Percentiles rank a stretch among this genome's conserved stretches.
phyloP scores from a whole-genome alignment of 1,140 invertebrate genomes.

The Akabosia matsudoensis region DNA sequence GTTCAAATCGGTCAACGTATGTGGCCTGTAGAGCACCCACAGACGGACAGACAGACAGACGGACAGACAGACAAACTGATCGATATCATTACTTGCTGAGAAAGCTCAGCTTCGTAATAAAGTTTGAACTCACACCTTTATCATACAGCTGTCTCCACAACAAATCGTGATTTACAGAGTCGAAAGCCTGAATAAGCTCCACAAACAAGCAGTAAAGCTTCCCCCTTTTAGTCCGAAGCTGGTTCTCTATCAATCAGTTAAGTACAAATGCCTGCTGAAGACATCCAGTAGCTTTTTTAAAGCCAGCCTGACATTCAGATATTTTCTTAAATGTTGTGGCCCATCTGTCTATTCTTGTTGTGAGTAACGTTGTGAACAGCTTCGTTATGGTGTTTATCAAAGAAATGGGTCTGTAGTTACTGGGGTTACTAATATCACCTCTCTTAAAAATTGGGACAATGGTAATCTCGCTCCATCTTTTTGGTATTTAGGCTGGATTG shows the following conservation, averaged over 20 bases:
- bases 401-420: conserved; percentile 48
- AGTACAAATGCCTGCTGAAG: conserved; percentile 47
- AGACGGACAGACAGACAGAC: too few species aligned
- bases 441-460: conserved; percentile 44
- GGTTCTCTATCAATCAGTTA: conserved; percentile 30
- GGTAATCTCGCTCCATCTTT: conserved; percentile 27
- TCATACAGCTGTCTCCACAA: too few species aligned
- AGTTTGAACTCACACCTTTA: too few species aligned
- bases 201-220: conserved; percentile 34
- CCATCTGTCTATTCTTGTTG: conserved; percentile 41
- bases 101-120: too few species aligned
- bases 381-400: conserved; percentile 45
- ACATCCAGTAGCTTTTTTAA: conserved; percentile 41
- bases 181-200: conserved; percentile 32
- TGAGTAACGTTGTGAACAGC: conserved; percentile 45
- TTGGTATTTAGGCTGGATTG: conserved; percentile 5
- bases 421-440: conserved; percentile 34
- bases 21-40: too few species aligned
- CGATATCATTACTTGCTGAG: too few species aligned
- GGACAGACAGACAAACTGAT: too few species aligned
- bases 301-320: conserved; percentile 47
- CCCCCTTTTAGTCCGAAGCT: conserved; percentile 23
- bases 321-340: conserved; percentile 37
- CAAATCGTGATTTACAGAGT: conserved; percentile 12
- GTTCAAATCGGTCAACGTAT: too few species aligned